Evolutionary conservation across 2,797 vertebrate genomes (phyloP).

Genomic region (Threskiornis aethiopicus): DNA sequence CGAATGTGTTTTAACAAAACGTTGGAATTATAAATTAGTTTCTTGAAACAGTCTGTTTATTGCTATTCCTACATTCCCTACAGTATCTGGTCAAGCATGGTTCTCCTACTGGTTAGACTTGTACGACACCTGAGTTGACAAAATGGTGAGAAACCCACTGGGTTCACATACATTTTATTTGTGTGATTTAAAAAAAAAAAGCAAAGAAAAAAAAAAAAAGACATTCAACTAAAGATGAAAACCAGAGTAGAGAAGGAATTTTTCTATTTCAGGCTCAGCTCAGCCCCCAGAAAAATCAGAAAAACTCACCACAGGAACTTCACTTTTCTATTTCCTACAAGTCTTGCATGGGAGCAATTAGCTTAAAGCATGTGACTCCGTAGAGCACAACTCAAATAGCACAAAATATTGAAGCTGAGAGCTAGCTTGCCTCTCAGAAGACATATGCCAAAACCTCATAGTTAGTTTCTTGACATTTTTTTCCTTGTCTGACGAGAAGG

Average conservation of each 20-base stretch:
- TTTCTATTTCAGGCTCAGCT: background rate
- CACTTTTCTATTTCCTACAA: background rate
- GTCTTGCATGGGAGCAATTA: background rate
- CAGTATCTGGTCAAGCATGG: background rate
- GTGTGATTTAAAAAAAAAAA: background rate
- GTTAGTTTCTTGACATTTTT: background rate
- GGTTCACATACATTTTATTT: background rate
- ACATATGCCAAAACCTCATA: background rate
- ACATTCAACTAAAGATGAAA: background rate
- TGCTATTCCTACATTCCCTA: background rate
- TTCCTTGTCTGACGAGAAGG: background rate
- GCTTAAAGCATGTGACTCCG: background rate
- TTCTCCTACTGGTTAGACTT: background rate
- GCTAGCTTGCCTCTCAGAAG: background rate
- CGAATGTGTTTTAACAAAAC: background rate
- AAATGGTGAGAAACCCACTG: background rate
- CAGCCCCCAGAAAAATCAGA: background rate
- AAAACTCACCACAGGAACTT: background rate
- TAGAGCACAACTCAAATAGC: background rate
- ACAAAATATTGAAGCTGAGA: background rate
- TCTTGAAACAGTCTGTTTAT: background rate
- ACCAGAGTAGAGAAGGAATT: background rate
- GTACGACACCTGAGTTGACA: background rate
- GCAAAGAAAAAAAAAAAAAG: background rate
- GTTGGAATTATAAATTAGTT: background rate